phyloP scores from a whole-genome alignment of 2,888 invertebrate genomes.

The Pelosia muscerda region DNA sequence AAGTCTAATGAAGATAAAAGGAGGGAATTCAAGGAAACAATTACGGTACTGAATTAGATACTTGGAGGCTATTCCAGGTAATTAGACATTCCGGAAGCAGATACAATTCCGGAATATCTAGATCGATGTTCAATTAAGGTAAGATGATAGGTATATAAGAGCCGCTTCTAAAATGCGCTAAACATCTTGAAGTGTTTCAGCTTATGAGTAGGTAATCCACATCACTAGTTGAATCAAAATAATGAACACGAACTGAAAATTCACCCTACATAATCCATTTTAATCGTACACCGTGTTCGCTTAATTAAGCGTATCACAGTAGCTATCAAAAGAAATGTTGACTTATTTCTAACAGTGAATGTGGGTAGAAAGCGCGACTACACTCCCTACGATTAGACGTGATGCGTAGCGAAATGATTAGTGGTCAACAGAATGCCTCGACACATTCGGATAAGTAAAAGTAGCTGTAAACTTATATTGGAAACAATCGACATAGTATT shows the following conservation, averaged over 20 bases:
- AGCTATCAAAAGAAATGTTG: conserved; percentile 50
- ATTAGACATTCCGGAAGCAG: not conserved
- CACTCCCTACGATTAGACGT: conserved; percentile 52
- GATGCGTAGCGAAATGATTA: conserved; percentile 43
- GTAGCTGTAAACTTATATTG: not conserved
- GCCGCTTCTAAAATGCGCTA: not conserved
- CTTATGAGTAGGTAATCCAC: not conserved
- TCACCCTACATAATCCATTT: conserved; percentile 14
- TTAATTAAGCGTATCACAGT: conserved; percentile 49
- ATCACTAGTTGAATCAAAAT: not conserved
- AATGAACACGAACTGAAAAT: not conserved
- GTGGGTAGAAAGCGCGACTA: conserved; percentile 70
- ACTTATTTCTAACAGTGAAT: conserved; percentile 59
- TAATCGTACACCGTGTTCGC: conserved; percentile 31
- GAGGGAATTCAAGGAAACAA: no score
- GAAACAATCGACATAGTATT: not conserved
- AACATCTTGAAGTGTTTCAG: not conserved
- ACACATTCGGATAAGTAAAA: conserved; percentile 23
- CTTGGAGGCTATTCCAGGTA: conserved; percentile 8
- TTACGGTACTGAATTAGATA: not conserved
- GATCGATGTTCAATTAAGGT: no score
- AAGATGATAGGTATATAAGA: not conserved
- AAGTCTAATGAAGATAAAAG: conserved; percentile 1
- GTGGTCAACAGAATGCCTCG: conserved; percentile 39
- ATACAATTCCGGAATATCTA: not conserved